Base-by-base conservation (phyloP, 2,888 invertebrate genomes). In the Amiota mariae region DNA sequence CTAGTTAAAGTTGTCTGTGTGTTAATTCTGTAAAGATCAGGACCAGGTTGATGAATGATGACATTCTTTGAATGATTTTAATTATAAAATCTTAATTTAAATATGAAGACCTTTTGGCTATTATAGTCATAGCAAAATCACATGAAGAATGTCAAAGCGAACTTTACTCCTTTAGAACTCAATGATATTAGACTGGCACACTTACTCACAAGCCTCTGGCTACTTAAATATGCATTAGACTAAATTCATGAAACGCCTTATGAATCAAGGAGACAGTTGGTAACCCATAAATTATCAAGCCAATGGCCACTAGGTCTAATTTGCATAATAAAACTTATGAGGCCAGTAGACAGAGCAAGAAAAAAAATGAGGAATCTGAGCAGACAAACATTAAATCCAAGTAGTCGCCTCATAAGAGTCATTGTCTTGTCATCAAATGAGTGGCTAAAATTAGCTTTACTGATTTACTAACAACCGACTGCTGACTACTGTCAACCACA, bases 231-330 rank as follows among this genome's bases (percentile, higher is more conserved):
- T 54, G 36, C 20, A 68, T 68, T 54, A 68, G 63, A 36, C 46
- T 8, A 15, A 59, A 59, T 9, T 10, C 15, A 20, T 20, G 20
- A 9, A 20, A 59, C 12, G 54, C 54, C 59, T 11, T 59, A 36
- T 9, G 8, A 63, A 46, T 15, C 10, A 46, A 10, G 6, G 63
- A 48, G 18, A 13, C 36, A 63, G 63, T 46, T 63, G 63, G 36
- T 36, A 36, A 36, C n/a, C 4, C 63, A 46, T 63, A 24, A 36
- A 13, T 15, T 11, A 36, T 63, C 63, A 63, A 10, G 46, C 8
- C 4, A 9, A 46, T 46, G 63, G 12, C 13, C 8, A 63, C 54
- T 85, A 82, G 82, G 82, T 82, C 82, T 82, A 85, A 85, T 85
- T 84, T 82, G 72, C 75, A 78, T 77, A 81, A 81, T 81, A 61